Percentiles rank a stretch among this genome's conserved stretches.
Evolutionary conservation across 1,140 invertebrate species (phyloP).

Genomic region (Leptinotarsa defecta): DNA sequence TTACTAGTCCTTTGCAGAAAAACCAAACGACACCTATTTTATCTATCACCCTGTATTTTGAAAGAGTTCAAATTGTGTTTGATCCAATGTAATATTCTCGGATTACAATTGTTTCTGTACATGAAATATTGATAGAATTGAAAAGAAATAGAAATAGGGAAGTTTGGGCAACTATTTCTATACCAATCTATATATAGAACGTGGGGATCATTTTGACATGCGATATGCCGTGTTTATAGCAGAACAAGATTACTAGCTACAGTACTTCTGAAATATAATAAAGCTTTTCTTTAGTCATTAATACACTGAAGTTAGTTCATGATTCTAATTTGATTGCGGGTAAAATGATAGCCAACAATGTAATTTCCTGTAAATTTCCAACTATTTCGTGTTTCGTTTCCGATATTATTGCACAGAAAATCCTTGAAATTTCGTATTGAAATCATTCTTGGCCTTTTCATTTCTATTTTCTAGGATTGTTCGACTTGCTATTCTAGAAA

Average conservation of each 20-base stretch:
- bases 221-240: conserved; percentile 23
- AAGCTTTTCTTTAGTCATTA: conserved; percentile 22
- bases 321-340: conserved; percentile 24
- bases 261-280: conserved; percentile 25
- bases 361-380: neutral
- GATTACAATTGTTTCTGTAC: neutral
- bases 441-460: no score
- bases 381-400: conserved; percentile 6
- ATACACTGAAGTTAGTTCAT: conserved; percentile 19
- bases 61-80: neutral
- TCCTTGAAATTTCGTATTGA: neutral
- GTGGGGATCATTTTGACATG: conserved; percentile 16
- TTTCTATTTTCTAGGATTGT: no score
- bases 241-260: conserved; percentile 19
- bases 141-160: neutral
- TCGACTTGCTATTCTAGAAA: no score
- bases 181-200: conserved; percentile 15
- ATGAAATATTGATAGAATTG: neutral
- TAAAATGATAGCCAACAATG: conserved; percentile 12
- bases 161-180: neutral
- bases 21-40: no score
- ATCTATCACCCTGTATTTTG: neutral
- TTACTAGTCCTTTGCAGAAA: no score
- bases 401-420: neutral
- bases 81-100: neutral